Conservation (phyloP, 2,797 vertebrate species). For the Gallinago stenura region DNA sequence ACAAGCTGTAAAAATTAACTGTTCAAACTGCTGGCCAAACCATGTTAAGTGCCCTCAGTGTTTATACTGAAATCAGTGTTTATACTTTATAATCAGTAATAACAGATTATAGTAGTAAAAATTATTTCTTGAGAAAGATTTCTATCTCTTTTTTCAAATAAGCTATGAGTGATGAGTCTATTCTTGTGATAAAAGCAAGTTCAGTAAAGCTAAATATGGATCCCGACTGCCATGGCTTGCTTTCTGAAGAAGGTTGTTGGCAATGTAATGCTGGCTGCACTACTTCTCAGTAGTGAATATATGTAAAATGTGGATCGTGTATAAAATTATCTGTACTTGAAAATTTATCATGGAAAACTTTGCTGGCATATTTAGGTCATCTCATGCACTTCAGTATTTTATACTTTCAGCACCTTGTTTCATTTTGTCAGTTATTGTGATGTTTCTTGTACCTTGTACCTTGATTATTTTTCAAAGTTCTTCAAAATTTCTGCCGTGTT, state of each 20-base stretch:
- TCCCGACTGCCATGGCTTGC: neutral
- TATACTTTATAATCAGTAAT: neutral
- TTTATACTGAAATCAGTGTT: neutral
- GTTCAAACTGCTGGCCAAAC: neutral
- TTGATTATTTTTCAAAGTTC: neutral
- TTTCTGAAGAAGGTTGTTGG: neutral
- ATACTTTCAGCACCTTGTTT: neutral
- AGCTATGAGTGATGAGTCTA: neutral
- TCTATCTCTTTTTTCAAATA: neutral
- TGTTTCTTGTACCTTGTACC: neutral
- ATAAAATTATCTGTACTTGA: slow-evolving; percentile 5
- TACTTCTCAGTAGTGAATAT: neutral
- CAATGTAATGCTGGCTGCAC: neutral
- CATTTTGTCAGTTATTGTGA: neutral
- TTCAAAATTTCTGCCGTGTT: neutral
- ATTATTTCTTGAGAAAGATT: neutral
- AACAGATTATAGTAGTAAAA: neutral
- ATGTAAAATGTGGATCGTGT: neutral
- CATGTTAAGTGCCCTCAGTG: neutral
- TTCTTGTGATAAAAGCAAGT: neutral
- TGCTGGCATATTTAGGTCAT: slow-evolving; percentile 41
- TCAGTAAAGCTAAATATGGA: neutral
- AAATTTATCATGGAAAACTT: neutral
- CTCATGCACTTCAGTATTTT: neutral
- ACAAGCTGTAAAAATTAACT: neutral